Base-by-base conservation (phyloP, 2,888 invertebrate species). In the Xiphydria camelus region DNA sequence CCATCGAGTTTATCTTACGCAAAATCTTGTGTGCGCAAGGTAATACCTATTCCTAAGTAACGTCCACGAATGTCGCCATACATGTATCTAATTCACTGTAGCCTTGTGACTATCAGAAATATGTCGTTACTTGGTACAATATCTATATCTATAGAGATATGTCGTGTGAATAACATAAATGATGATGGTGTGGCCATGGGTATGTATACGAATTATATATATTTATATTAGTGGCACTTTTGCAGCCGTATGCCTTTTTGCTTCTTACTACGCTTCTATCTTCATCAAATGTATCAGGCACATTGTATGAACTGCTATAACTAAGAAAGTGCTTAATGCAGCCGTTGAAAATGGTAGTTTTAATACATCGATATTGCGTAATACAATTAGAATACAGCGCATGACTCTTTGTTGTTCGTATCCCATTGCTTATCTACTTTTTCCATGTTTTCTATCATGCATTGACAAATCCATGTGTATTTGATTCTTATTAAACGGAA, bases 101-200 rank as follows among this genome's bases (percentile, higher is more conserved):
- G 14, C 4, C 15, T 5, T 21, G 40, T 21, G 9, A 21, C 20
- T 32, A 41, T 26, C 4, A 7, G 7, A 10, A 12, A 18, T 39
- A 46, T 36, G 6, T 21, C 29, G 38, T 36, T 38, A 38, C 43
- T 29, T 42, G 45, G 47, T 41, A 23, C 26, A 37, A 37, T 31
- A 31, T 43, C 47, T 47, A 37, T 31, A 31, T 43, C 47, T 47
- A 53, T 46, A 50, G 46, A 43, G 35, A 51, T 42, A 40, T 61
- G 57, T 61, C 57, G 55, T 70, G 71, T 74, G 62, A 74, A 70
- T 73, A 73, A 74, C 68, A 72, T 62, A 66, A 70, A 70, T 74
- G 74, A 74, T 73, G 73, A 75, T 73, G 71, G 71, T 73, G 74
- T 75, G 74, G 75, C 74, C 73, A 74, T 75, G 75, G 74, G 70